Evolutionary conservation across 2,888 invertebrate species (phyloP).

Genomic region (Pseudanteris insignis): DNA sequence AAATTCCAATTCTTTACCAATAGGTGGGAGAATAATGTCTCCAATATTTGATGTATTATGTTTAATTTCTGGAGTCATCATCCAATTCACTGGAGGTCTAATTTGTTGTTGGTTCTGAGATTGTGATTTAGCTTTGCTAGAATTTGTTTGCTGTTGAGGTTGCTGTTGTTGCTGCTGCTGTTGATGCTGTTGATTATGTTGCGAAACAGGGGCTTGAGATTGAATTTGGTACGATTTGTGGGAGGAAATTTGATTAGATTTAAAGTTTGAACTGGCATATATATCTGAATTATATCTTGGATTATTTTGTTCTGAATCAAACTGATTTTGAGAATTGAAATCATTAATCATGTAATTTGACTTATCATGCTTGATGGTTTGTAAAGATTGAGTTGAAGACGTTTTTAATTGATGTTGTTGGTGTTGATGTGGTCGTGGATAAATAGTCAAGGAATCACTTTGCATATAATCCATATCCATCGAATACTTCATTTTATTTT

Average conservation of each 20-base stretch:
- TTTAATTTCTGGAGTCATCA: conserved; percentile 70
- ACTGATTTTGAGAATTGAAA: conserved; percentile 53
- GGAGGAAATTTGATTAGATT: conserved; percentile 53
- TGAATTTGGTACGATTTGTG: conserved; percentile 59
- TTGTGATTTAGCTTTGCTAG: conserved; percentile 46
- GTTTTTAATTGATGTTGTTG: conserved; percentile 51
- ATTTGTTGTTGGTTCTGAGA: conserved; percentile 62
- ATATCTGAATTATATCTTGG: conserved; percentile 57
- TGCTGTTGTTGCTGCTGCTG: conserved; percentile 46
- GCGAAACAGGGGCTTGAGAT: conserved; percentile 50
- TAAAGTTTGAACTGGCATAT: conserved; percentile 57
- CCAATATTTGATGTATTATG: conserved; percentile 59
- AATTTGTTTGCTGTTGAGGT: conserved; percentile 41
- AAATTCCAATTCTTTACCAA: conserved; percentile 65
- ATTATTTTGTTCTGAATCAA: conserved; percentile 54
- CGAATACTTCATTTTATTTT: conserved; percentile 58
- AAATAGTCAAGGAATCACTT: conserved; percentile 55
- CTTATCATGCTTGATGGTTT: conserved; percentile 53
- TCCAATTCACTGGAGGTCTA: conserved; percentile 72
- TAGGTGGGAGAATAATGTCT: conserved; percentile 67
- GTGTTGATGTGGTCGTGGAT: conserved; percentile 49
- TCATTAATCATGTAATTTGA: conserved; percentile 55
- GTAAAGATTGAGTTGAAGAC: conserved; percentile 20
- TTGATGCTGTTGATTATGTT: conserved; percentile 51
- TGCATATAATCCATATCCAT: conserved; percentile 60